phyloP scores from a whole-genome alignment of 2,888 invertebrate species.

The Papilio gigon region DNA sequence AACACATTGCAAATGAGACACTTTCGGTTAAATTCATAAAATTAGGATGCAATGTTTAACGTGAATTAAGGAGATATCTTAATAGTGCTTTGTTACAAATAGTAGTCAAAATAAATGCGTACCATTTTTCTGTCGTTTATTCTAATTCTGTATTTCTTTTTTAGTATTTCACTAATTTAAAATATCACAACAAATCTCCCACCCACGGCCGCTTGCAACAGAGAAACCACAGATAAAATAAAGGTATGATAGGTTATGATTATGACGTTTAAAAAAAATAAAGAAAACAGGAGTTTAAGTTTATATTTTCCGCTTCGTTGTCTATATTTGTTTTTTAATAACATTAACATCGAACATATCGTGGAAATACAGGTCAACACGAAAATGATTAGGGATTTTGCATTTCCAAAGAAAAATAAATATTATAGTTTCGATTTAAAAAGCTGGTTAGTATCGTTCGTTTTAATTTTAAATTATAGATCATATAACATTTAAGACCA shows the following conservation, averaged over 20 bases:
- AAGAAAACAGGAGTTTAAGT: too few species aligned
- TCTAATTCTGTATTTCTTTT: slow-evolving; percentile 56
- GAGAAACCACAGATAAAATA: slow-evolving; percentile 51
- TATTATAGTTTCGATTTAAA: too few species aligned
- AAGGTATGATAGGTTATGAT: neutral
- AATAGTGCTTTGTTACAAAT: neutral
- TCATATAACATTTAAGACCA: too few species aligned
- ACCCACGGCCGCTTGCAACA: slow-evolving; percentile 66
- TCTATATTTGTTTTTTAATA: too few species aligned
- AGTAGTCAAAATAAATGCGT: slow-evolving; percentile 46
- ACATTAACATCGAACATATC: too few species aligned
- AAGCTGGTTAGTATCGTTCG: too few species aligned
- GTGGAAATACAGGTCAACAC: too few species aligned
- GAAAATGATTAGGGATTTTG: too few species aligned
- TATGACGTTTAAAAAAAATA: neutral
- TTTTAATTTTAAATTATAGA: too few species aligned
- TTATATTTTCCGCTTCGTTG: too few species aligned
- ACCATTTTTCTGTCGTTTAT: slow-evolving; percentile 61
- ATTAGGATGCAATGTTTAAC: neutral
- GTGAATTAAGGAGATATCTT: neutral
- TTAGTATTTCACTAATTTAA: slow-evolving; percentile 58
- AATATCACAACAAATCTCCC: slow-evolving; percentile 74
- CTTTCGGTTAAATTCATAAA: slow-evolving; percentile 25
- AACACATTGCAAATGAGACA: neutral
- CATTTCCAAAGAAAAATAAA: too few species aligned